Evolutionary conservation across 2,888 invertebrate genomes (phyloP).

Genomic region (Cheilosia vulpina): DNA sequence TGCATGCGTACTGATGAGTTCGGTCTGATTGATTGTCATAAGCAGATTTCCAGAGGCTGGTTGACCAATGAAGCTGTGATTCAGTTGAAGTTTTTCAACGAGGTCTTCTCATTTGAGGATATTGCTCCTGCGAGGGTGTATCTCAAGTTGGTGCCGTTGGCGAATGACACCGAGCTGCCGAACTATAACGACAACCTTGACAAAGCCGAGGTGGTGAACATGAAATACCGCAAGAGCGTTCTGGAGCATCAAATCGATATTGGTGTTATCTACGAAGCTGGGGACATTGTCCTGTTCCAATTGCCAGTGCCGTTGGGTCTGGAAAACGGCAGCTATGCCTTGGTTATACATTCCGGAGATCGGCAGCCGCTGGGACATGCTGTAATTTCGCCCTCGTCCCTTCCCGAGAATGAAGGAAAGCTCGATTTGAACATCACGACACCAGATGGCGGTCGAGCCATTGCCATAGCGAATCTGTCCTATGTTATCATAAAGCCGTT

Average conservation of each 20-base stretch:
- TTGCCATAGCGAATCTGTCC: constrained; percentile 89
- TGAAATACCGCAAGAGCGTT: constrained; percentile 79
- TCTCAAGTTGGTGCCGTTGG: constrained; percentile 84
- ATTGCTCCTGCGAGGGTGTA: constrained; percentile 79
- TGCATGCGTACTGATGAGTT: constrained; percentile 75
- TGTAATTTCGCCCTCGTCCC: constrained; percentile 91
- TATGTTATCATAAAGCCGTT: constrained; percentile 84
- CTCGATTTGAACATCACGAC: constrained; percentile 90
- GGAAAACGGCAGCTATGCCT: constrained; percentile 77
- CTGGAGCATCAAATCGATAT: constrained; percentile 78
- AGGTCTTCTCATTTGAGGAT: constrained; percentile 88
- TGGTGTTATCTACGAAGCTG: constrained; percentile 79
- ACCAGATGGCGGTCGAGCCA: constrained; percentile 86
- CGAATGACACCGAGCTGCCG: constrained; percentile 58
- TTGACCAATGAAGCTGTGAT: constrained; percentile 89
- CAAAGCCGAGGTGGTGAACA: constrained; percentile 79
- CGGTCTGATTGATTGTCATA: constrained; percentile 73
- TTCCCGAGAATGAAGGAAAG: constrained; percentile 90
- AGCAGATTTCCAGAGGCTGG: constrained; percentile 91
- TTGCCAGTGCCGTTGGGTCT: constrained; percentile 79
- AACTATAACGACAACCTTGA: constrained; percentile 67
- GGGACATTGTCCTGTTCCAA: constrained; percentile 81
- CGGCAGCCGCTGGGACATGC: constrained; percentile 91
- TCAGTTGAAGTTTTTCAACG: constrained; percentile 92
- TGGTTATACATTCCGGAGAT: constrained; percentile 77